These are phyloP conservation scores for Platysteira castanea DNA, from an alignment of 2,113 vertebrate genomes.

Conservation along the genomic window DNA sequence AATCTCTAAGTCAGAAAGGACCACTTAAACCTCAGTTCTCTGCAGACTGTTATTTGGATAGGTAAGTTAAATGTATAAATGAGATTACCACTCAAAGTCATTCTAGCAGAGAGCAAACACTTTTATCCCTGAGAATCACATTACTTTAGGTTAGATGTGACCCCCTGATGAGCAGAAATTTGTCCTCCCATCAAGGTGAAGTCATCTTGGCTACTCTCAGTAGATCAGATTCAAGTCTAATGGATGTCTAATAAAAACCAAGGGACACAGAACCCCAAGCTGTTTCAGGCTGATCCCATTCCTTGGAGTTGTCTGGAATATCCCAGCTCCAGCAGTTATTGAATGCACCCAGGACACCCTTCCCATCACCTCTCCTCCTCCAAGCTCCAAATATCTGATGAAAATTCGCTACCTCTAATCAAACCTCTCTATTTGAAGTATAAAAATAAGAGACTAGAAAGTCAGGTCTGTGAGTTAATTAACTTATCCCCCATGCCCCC, in stretches of 20 bases:
- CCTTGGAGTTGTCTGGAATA: background rate
- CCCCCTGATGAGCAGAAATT: background rate
- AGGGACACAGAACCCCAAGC: background rate
- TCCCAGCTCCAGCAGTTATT: background rate
- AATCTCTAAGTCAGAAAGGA: background rate
- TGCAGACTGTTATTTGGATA: background rate
- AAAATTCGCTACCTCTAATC: accelerated
- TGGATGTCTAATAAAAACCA: accelerated
- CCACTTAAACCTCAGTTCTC: background rate
- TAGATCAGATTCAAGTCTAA: background rate
- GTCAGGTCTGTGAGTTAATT: background rate
- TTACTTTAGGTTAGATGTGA: background rate
- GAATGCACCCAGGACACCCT: background rate
- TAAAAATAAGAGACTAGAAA: background rate
- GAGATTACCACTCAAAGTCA: background rate
- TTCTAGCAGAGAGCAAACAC: background rate
- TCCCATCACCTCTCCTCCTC: background rate
- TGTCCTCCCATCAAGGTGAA: background rate
- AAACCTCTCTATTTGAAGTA: background rate
- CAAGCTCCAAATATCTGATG: background rate
- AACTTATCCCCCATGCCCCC: background rate
- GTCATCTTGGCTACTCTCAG: background rate
- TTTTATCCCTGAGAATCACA: background rate
- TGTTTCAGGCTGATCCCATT: background rate
- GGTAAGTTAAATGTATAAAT: background rate